Evolutionary conservation across 2,797 vertebrate species (phyloP), one percentile per base, ranked within the genome.

Genomic region (Sus cebifrons): DNA sequence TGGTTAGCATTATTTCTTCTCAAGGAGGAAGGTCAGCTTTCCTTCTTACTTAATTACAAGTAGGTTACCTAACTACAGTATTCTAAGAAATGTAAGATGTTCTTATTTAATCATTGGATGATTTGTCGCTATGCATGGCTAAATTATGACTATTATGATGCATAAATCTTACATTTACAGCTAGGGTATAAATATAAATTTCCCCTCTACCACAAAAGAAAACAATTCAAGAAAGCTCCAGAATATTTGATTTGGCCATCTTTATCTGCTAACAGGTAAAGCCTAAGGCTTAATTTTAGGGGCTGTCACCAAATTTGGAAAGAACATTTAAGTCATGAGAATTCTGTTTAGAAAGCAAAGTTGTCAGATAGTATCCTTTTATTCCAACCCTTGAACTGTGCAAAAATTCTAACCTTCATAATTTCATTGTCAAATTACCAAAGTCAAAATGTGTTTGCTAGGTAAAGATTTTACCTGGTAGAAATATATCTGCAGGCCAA

Each of bases 1-100:
- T 82, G 71, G 85, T 93, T 89, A 94, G 96, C 79, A 85, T 86
- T 97, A 97, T 96, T 97, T 98, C n/a, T 70, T 97, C 94, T 90
- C 96, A 78, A 6, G 0, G 91, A 94, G 93, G 97, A 97, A 98
- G 90, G 89, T 92, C 94, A 89, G 89, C 54, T 91, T 98, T 96
- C 62, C 88, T 97, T 96, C 92, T 87, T 79, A 62, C 84, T 93
- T 85, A 78, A 71, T 94, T 96, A 68, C 62, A 85, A 75, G 73
- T 54, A 74, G 68, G 73, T 84, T 89, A 89, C 73, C 92, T 89
- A 88, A 95, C 92, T 95, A 97, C 14, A 86, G 54, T 56, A 16
- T 58, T 85, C 29, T 77, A 62, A 95, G 89, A 88, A 94, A 68
- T 52, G 4, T 32, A 88, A 27, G 64, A 56, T 91, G 56, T 23